Base-by-base conservation (phyloP, 2,888 invertebrate species). In the Strigamia crassipes region DNA sequence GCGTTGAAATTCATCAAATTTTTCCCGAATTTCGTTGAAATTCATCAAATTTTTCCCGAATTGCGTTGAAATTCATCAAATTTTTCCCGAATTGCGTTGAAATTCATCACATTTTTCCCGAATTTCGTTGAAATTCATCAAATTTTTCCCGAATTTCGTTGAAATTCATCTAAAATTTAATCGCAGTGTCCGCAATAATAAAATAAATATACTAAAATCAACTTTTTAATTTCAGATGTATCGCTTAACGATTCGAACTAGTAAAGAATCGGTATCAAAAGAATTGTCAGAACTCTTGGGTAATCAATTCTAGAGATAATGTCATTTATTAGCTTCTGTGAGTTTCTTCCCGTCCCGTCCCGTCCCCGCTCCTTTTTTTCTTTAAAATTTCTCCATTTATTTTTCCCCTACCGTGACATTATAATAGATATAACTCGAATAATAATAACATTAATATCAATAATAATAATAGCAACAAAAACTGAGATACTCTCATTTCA, bases 231-330 rank as follows among this genome's bases (percentile, higher is more conserved):
- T 90, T 1, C 91, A 99, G 97, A 98, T 99, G 99, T 99, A 94
- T 90, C 95, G 99, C 88, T 91, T 99, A 88, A 99, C 99, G 83
- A 94, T 99, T 84, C 93, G 99, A 88, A 96, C 97, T 85, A 99
- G 97, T 90, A 97, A 98, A 90, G 98, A 98, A 89, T 91, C 93
- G 84, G 96, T 97, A 85, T 96, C 99, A 83, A 92, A 94, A 88
- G 95, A 95, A 90, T 90, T 99, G 86, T 96, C 97, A 89, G 93
- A 97, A 88, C 91, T 99, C 86, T 91, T 99, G 87, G 93, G 94
- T 87, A 96, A 96, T 90, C 98, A 98, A 90, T 97, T 99, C 91
- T 99, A 94, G 23, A 61, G 8, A 61, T 61, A 61, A 61, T 18
- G 61, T 61, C 61, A 61, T 61, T 15, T 21, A 61, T 61, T 51